Percentiles rank a stretch among this genome's conserved stretches.
Conservation (phyloP, 2,797 vertebrate species). For the Nothura maculosa region DNA sequence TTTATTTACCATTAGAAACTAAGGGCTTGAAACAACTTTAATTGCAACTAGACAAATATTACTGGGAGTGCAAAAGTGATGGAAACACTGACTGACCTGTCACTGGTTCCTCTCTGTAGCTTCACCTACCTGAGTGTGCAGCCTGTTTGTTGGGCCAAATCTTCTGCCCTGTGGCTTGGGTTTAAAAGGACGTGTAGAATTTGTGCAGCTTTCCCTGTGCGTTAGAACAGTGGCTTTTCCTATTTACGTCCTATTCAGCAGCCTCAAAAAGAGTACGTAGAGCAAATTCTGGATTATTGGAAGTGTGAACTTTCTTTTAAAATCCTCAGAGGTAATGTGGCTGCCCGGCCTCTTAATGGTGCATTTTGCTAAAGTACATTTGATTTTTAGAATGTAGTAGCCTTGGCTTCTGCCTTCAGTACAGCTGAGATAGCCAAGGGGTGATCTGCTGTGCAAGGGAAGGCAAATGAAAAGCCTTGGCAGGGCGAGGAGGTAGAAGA, state of each 20-base stretch:
- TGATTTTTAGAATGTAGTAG: neutral
- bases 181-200: conserved; percentile 8
- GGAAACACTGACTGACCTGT: neutral
- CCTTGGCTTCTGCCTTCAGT: conserved; percentile 6
- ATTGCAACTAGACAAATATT: neutral
- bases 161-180: conserved; percentile 22
- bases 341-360: neutral
- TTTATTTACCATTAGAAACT: neutral
- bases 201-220: neutral
- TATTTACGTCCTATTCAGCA: neutral
- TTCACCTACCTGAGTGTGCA: neutral
- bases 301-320: neutral
- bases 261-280: neutral
- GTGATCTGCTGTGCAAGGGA: neutral
- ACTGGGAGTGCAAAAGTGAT: neutral
- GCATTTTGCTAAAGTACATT: neutral
- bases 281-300: neutral
- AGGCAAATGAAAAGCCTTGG: neutral
- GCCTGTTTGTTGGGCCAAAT: neutral
- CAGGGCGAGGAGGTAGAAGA: neutral
- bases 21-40: neutral
- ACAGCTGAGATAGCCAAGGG: neutral
- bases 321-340: neutral
- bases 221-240: neutral
- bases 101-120: neutral